Evolutionary conservation across 2,113 vertebrate species (phyloP), one percentile per base, ranked within the genome.

Genomic region (Clinocottus analis): DNA sequence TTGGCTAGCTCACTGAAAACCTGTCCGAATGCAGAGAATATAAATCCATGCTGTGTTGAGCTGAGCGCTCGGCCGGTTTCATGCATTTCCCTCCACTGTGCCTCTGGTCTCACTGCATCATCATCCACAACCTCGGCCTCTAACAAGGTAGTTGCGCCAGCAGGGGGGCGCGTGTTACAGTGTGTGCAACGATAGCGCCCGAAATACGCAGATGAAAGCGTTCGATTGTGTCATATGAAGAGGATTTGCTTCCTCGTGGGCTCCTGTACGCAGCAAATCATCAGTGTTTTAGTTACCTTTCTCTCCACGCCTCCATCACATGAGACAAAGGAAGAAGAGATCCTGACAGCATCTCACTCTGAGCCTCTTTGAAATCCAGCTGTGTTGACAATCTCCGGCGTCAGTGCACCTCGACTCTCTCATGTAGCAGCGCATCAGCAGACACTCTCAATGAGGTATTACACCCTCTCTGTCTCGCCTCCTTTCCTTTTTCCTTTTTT

Each of bases 281-380:
- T 66, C 45, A 7, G 27, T 23, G 2, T 51, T 55, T 56, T 9
- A 37, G 59, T 39, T 51, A 7, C 21, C 19, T 51, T 45, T 25
- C 41, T 25, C 41, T 33, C 23, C 41, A 4, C 9, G 7, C 27
- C 31, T 67, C 19, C 14, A 16, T 70, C 29, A 65, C 51, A 9
- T 13, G 39, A 7, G 29, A 33, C 23, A 10, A 58, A 6, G 6
- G 6, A 58, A 33, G 6, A 6, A 33, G 6, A 33, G 33, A 63
- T 56, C 65, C 75, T n/a, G 21, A 71, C 74, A 67, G 51, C 23
- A 60, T 80, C 70, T 2, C 37, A 45, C 51, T 74, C 59, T 13
- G 21, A 77, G 31, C 49, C 51, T 61, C 75, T 87, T 84, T 87
- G 75, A 88, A 83, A 87, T 78, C 82, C 86, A 87, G 82, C 88